Base-by-base conservation (phyloP, 2,888 invertebrate species). In the Coenonympha glycerion region DNA sequence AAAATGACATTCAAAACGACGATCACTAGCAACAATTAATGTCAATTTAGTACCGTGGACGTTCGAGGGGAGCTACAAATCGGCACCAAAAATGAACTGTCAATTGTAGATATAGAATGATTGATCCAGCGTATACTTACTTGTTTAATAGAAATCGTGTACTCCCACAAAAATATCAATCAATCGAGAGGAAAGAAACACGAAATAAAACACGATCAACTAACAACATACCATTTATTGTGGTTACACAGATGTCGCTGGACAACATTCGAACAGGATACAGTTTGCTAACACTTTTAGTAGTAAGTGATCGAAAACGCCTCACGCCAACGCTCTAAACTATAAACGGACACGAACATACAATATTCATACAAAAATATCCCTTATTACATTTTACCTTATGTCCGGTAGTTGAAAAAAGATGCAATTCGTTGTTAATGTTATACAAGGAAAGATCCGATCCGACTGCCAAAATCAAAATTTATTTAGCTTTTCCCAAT, bases 171-270 rank as follows among this genome's bases (percentile, higher is more conserved):
- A 8, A 8, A 26, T 9, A 9, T 26, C 5, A 8, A 3, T 26
- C 26, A 6, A 26, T 9, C 6, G 9, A 24, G 9, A 24, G 3
- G 24, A 6, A 24, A 24, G 9, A 2, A 21, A 22, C 3, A 9
- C 9, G 3, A 41, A 75, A 67, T 70, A 57, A 79, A 77, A 79
- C 71, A 26, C 61, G 5, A 21, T 49, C 61, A 78, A 68, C 73
- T 81, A 84, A 85, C 86, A 87, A 86, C 84, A 84, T 79, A 82
- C 80, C 83, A 80, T 86, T 85, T 86, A 86, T 79, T 81, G 13
- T 79, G 82, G 84, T 76, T 85, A 85, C 82, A 86, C 83, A 84
- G 71, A 66, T 83, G 76, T 71, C 33, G 34, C 74, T 76, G 77
- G 85, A 84, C 84, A 87, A 86, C 85, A 84, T 73, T 72, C 66